phyloP scores from a whole-genome alignment of 2,888 invertebrate species.

The Hyposoter didymator region DNA sequence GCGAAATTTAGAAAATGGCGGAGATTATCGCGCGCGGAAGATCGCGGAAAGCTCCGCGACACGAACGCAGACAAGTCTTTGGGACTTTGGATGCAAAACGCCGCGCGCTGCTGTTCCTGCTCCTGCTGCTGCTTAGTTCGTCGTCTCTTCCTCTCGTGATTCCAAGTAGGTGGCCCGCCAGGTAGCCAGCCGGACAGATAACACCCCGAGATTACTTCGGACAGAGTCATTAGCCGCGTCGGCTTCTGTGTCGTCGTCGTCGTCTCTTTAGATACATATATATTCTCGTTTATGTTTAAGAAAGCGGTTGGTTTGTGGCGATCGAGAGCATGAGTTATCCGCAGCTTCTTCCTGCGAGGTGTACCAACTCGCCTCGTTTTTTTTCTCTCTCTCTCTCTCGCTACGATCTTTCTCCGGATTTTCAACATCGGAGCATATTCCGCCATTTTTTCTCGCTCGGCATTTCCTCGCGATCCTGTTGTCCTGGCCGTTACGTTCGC shows the following conservation, averaged over 20 bases:
- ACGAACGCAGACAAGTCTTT: slow-evolving; percentile 5
- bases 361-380: slow-evolving; percentile 59
- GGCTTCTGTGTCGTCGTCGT: slow-evolving; percentile 85
- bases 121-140: slow-evolving; percentile 32
- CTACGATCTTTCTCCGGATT: slow-evolving; percentile 48
- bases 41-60: slow-evolving; percentile 23
- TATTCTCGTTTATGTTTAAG: not conserved
- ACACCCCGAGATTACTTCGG: slow-evolving; percentile 84
- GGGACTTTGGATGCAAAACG: slow-evolving; percentile 21
- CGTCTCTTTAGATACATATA: slow-evolving; percentile 63
- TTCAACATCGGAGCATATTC: not conserved
- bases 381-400: slow-evolving; percentile 32
- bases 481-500: slow-evolving; percentile 48
- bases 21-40: slow-evolving; percentile 3
- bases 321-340: slow-evolving; percentile 66
- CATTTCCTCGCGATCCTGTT: slow-evolving; percentile 25
- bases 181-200: slow-evolving; percentile 84
- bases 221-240: slow-evolving; percentile 84
- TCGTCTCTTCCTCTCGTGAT: slow-evolving; percentile 78
- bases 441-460: slow-evolving; percentile 30
- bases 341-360: slow-evolving; percentile 69
- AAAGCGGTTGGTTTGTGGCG: slow-evolving; percentile 35
- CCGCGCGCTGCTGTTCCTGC: too few relatives aligned
- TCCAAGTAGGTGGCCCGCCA: slow-evolving; percentile 84
- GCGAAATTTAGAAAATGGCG: slow-evolving; percentile 1